These are phyloP conservation scores for Osmoderma eremita DNA, from an alignment of 2,888 invertebrate genomes.

Conservation along the genomic window DNA sequence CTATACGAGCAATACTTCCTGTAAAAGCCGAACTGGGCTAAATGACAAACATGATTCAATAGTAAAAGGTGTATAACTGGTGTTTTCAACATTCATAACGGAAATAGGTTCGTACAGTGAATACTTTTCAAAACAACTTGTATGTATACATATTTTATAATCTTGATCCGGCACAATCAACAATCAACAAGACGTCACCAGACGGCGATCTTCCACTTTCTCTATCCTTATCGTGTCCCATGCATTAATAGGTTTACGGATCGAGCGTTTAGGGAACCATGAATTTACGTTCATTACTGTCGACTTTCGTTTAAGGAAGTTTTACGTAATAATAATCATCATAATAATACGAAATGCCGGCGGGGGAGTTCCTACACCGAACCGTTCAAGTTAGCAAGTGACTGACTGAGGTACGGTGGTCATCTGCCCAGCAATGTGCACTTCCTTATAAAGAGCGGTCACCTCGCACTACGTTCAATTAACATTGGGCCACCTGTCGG, in stretches of 20 bases:
- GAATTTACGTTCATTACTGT: constrained; percentile 34
- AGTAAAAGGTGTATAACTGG: no score
- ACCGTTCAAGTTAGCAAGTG: not conserved
- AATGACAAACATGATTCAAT: no score
- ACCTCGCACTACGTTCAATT: constrained; percentile 56
- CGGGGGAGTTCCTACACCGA: constrained; percentile 25
- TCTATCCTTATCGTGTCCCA: constrained; percentile 18
- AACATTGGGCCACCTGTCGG: constrained; percentile 58
- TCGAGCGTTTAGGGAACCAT: constrained; percentile 13
- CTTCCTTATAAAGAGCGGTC: constrained; percentile 59
- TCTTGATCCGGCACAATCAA: constrained; percentile 14
- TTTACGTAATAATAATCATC: constrained; percentile 36
- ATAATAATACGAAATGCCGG: constrained; percentile 35
- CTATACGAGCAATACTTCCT: no score
- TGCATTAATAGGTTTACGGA: constrained; percentile 24
- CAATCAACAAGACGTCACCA: constrained; percentile 3
- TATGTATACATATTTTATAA: constrained; percentile 3
- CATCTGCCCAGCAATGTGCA: constrained; percentile 60
- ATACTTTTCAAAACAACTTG: not conserved
- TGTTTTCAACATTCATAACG: no score
- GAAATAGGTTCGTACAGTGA: no score
- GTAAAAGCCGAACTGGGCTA: no score
- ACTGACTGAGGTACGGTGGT: constrained; percentile 44
- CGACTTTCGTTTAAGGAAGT: constrained; percentile 34
- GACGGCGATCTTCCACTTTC: constrained; percentile 18